Evolutionary conservation across 92 coral and sea anemone genomes (phyloP), one percentile per base, ranked within the genome.

Genomic region (Zoanthus sociatus): DNA sequence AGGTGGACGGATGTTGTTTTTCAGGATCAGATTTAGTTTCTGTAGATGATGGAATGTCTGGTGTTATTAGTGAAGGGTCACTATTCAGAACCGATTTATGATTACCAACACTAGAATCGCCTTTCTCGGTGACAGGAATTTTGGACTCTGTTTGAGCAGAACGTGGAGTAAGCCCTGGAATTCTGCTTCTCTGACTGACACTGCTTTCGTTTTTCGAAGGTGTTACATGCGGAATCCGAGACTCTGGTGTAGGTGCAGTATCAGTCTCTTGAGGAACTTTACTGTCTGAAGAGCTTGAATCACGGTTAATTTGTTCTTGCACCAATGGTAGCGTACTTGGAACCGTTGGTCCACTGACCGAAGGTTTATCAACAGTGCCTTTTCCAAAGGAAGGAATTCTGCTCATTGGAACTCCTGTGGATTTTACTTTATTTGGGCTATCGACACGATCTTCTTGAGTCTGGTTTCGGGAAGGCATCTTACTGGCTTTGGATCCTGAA

Each of bases 341-440:
- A 50, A 64, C 30, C 44, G 77, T 31, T 4, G 89, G 78, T 50
- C 92, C 90, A 64, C 73, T 88, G 60, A 81, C 26, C 1, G 14
- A 32, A 1, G 85, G 90, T 84, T 88, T 91, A 15, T 85, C 87
- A 10, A 85, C 66, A 20, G 78, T 68, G 32, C 87, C 71, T 83
- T 92, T 93, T 68, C 87, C 86, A 46, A 89, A 88, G 74, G 98
- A 95, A n/a, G 98, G 98, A 33, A 95, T 95, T 58, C 92, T 92
- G 78, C 94, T 95, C 75, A 81, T 81, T 45, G 85, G 85, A 55
- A 66, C 46, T 12, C 85, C 76, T 44, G 85, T 64, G 20, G 85
- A 16, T 81, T 81, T 81, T 33, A 31, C 32, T 68, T 78, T 78
- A 56, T 50, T 50, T 44, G 72, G 48, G 17, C 72, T 78, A 56